Evolutionary conservation across 2,113 vertebrate species (phyloP).

Genomic region (human (Homo sapiens)): DNA sequence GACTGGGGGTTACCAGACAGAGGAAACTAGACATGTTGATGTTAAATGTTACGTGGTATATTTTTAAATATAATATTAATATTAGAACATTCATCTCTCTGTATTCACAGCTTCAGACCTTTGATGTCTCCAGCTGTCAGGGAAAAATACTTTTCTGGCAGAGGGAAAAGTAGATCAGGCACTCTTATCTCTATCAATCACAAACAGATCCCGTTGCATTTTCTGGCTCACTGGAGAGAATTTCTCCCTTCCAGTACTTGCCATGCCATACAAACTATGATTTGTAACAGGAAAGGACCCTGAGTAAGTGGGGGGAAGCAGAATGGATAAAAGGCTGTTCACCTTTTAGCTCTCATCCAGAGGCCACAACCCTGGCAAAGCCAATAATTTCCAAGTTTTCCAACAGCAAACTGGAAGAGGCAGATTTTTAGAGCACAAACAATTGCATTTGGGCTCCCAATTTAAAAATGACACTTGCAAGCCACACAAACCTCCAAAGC

Average conservation of each 20-base stretch:
- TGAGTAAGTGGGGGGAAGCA: neutral
- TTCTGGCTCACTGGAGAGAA: slow-evolving; percentile 17
- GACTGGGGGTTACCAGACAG: neutral
- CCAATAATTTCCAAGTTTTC: neutral
- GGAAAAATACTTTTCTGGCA: slow-evolving; percentile 50
- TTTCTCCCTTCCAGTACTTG: neutral
- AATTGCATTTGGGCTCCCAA: neutral
- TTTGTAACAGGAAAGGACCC: neutral
- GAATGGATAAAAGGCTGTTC: neutral
- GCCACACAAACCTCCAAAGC: neutral
- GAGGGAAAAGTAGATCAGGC: neutral
- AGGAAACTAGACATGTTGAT: neutral
- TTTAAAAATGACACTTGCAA: neutral
- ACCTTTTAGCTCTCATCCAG: neutral
- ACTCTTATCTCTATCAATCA: slow-evolving; percentile 11
- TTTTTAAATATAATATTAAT: slow-evolving; percentile 46
- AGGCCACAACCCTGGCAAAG: neutral
- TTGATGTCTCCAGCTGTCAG: slow-evolving; percentile 39
- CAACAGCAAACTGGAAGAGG: neutral
- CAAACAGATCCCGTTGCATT: neutral
- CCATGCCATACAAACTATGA: slow-evolving; percentile 27
- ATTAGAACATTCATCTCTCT: neutral
- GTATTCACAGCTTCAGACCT: slow-evolving; percentile 11
- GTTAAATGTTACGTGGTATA: neutral
- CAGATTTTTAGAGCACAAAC: neutral